A percentile compares a stretch with the other conserved stretches of the same genome.
phyloP scores from a whole-genome alignment of 1,140 invertebrate species.

The Drusus annulatus region DNA sequence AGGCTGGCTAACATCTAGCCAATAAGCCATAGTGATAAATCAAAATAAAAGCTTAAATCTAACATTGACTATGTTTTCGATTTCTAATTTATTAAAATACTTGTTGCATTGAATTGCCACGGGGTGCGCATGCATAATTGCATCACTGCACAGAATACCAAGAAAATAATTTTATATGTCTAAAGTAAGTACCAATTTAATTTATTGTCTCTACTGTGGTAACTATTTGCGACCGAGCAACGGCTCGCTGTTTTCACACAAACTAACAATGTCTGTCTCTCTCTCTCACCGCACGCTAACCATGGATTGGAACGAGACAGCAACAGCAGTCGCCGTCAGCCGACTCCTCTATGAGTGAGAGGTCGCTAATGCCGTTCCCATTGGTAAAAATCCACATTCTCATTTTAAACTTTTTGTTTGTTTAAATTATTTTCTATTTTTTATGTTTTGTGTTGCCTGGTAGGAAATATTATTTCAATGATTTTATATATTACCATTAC shows the following conservation, averaged over 20 bases:
- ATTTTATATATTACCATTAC: background rate
- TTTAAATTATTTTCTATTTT: background rate
- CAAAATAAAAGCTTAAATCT: too few species aligned
- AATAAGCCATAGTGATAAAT: too few species aligned
- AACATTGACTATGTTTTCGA: too few species aligned
- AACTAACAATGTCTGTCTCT: constrained; percentile 55
- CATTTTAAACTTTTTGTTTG: constrained; percentile 1
- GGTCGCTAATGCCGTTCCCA: constrained; percentile 69
- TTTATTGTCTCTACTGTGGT: constrained; percentile 8
- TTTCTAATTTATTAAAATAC: too few species aligned
- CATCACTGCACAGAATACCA: background rate
- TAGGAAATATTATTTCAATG: background rate
- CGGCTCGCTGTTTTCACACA: background rate
- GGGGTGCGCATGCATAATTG: background rate
- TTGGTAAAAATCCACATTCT: constrained; percentile 64
- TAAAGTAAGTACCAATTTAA: constrained; percentile 24
- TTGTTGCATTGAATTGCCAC: too few species aligned
- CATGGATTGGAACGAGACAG: constrained; percentile 62
- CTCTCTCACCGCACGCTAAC: constrained; percentile 62
- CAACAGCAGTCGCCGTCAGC: constrained; percentile 71
- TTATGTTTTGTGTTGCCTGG: constrained; percentile 2
- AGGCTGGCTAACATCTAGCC: too few species aligned
- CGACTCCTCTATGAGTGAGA: constrained; percentile 71
- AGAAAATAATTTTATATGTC: background rate
- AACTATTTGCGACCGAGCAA: constrained; percentile 12